These are phyloP conservation scores for Mercenaria mercenaria DNA, from an alignment of 1,140 invertebrate species.

Conservation along the genomic window DNA sequence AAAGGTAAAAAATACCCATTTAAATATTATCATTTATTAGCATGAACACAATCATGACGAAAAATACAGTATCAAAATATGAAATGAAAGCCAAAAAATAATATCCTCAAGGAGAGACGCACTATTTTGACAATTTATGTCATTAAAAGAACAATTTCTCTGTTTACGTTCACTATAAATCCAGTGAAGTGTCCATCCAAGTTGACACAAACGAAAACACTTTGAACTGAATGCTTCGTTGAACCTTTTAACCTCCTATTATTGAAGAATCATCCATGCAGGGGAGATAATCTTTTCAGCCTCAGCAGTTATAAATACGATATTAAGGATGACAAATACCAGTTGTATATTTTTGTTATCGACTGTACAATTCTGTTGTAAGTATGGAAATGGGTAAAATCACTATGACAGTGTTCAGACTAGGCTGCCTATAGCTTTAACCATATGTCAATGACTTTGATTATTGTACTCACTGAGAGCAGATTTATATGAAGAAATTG, in stretches of 20 bases:
- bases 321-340: neutral
- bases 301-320: conserved; percentile 8
- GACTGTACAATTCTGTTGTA: no score
- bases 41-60: no score
- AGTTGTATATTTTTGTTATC: neutral
- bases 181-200: neutral
- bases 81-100: no score
- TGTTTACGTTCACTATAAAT: neutral
- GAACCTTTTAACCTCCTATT: conserved; percentile 17
- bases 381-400: no score
- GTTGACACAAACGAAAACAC: conserved; percentile 35
- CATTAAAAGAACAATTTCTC: neutral
- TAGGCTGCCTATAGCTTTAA: no score
- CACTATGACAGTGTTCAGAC: no score
- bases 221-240: conserved; percentile 37
- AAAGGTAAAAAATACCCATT: neutral
- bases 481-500: no score
- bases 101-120: neutral
- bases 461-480: no score
- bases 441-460: no score
- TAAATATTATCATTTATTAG: no score
- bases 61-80: no score
- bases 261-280: conserved; percentile 10
- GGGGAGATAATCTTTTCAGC: conserved; percentile 12
- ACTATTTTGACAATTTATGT: neutral